A percentile compares a stretch with the other conserved stretches of the same genome.
phyloP scores from a whole-genome alignment of 2,888 invertebrate species.

The Drosophila prolongata region DNA sequence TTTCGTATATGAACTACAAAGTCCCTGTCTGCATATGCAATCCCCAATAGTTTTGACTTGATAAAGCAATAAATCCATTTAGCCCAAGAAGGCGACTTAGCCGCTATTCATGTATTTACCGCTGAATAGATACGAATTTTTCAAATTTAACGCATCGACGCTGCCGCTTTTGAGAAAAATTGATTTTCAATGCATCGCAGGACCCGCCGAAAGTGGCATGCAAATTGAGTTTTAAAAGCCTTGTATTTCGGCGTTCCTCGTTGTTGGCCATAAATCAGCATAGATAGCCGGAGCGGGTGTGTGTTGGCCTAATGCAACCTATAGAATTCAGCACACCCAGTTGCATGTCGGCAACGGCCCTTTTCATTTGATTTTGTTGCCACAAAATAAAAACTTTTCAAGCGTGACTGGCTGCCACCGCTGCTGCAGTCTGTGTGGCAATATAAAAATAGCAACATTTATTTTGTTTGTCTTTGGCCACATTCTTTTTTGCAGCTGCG shows the following conservation, averaged over 20 bases:
- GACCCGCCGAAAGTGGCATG: slow-evolving; percentile 66
- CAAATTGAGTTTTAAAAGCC: slow-evolving; percentile 76
- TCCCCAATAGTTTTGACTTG: slow-evolving; percentile 42
- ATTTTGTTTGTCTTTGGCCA: slow-evolving; percentile 68
- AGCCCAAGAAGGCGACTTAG: slow-evolving; percentile 38
- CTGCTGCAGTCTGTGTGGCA: slow-evolving; percentile 54
- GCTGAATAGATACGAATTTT: slow-evolving; percentile 58
- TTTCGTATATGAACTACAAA: too few relatives aligned
- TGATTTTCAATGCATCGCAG: slow-evolving; percentile 42
- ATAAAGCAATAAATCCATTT: slow-evolving; percentile 64
- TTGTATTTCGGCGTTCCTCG: slow-evolving; percentile 52
- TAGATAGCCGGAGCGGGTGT: slow-evolving; percentile 54
- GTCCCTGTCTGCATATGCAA: too few relatives aligned
- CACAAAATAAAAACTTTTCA: slow-evolving; percentile 74
- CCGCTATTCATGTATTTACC: slow-evolving; percentile 16
- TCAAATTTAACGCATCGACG: slow-evolving; percentile 80
- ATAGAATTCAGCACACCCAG: slow-evolving; percentile 31
- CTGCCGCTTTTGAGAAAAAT: slow-evolving; percentile 50
- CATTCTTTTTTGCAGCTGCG: slow-evolving; percentile 55
- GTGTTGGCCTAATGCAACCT: slow-evolving; percentile 60
- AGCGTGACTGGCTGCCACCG: slow-evolving; percentile 69
- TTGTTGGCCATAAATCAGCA: slow-evolving; percentile 69
- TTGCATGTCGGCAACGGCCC: slow-evolving; percentile 58
- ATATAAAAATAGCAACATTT: slow-evolving; percentile 70
- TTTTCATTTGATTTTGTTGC: slow-evolving; percentile 75